Evolutionary conservation across 1,140 invertebrate genomes (phyloP).

Genomic region (Ptiloglossa arizonensis): DNA sequence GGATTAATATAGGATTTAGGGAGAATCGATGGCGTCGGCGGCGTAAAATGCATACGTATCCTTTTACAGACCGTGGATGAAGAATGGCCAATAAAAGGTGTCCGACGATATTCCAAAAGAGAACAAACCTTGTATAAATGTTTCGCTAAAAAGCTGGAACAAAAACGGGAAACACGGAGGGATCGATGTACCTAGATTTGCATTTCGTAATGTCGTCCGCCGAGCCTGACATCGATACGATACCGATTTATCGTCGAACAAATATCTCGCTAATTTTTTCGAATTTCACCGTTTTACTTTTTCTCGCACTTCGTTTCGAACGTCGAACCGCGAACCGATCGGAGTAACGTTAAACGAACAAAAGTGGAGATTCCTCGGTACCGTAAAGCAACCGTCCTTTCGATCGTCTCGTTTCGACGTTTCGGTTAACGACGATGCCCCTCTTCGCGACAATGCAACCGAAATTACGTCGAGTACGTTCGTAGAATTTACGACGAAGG

Average conservation of each 20-base stretch:
- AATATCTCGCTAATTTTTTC: background rate
- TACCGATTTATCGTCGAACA: background rate
- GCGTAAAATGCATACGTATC: background rate
- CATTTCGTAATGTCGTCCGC: conserved; percentile 6
- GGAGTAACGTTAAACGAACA: no score
- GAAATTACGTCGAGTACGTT: no score
- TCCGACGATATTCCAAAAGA: background rate
- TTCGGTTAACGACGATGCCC: no score
- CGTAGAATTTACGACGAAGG: no score
- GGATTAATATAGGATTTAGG: conserved; percentile 16
- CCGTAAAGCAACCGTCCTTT: no score
- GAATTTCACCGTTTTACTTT: background rate
- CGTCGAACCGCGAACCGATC: no score
- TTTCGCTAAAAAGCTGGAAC: background rate
- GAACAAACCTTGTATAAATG: no score
- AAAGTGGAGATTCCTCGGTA: no score
- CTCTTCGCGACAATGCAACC: no score
- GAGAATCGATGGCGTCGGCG: background rate
- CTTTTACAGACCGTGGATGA: background rate
- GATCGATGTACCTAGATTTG: background rate
- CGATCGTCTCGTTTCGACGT: no score
- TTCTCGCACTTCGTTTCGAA: background rate
- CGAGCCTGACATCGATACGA: background rate
- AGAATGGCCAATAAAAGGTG: background rate
- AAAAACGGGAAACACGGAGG: background rate